Evolutionary conservation across 2,797 vertebrate genomes (phyloP).

Genomic region (Molossus alvarezi): DNA sequence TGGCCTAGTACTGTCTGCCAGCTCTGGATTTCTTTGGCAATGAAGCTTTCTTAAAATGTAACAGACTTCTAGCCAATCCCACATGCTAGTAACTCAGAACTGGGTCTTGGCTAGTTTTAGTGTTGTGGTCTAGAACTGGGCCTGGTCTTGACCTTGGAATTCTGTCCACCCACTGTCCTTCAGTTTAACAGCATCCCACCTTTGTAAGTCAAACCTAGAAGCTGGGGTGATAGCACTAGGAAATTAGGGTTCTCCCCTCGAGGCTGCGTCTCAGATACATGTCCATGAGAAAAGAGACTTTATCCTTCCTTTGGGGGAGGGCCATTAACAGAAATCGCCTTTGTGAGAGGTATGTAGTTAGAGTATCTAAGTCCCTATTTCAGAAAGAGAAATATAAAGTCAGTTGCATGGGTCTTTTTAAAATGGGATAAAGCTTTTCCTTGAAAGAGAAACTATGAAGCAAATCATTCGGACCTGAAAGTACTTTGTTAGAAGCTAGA

Average conservation of each 20-base stretch:
- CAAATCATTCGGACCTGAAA: background rate
- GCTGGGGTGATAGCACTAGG: background rate
- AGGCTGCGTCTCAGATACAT: background rate
- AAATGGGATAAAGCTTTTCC: conserved; percentile 34
- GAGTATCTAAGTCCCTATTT: background rate
- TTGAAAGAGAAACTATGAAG: conserved; percentile 45
- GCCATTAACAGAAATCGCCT: background rate
- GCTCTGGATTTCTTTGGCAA: background rate
- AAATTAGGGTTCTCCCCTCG: background rate
- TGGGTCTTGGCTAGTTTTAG: background rate
- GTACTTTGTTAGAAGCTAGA: background rate
- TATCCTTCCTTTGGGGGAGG: background rate
- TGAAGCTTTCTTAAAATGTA: background rate
- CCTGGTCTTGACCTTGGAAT: background rate
- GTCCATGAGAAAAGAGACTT: background rate
- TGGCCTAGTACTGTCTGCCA: background rate
- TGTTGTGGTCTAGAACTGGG: background rate
- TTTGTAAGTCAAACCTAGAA: background rate
- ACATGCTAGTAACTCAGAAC: background rate
- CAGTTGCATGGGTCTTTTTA: background rate
- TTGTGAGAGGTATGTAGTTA: background rate
- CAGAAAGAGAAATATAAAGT: conserved; percentile 42
- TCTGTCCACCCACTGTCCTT: background rate
- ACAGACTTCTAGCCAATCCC: background rate
- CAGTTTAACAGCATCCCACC: background rate